Percentiles rank a stretch among this genome's conserved stretches.
These are phyloP conservation scores for Danaus melanippus DNA, from an alignment of 1,140 invertebrate species.

Conservation along the genomic window DNA sequence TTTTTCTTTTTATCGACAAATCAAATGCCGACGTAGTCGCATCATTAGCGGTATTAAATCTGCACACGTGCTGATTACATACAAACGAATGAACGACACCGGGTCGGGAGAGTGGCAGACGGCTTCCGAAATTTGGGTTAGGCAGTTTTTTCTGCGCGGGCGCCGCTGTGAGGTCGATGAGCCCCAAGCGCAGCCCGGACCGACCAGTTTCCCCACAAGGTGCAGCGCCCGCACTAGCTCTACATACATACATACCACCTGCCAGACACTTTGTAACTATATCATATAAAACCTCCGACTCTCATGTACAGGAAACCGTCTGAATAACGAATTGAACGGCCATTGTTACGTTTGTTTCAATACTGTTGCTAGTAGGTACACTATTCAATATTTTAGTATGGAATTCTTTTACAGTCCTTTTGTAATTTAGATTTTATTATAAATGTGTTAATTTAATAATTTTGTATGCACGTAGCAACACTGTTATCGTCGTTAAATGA, in stretches of 20 bases:
- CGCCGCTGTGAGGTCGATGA: slow-evolving; percentile 58
- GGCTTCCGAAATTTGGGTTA: slow-evolving; percentile 66
- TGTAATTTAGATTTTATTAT: no score
- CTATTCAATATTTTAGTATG: no score
- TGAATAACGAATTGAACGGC: slow-evolving; percentile 20
- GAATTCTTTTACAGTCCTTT: no score
- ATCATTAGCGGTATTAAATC: slow-evolving; percentile 26
- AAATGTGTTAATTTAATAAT: no score
- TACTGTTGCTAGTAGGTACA: no score
- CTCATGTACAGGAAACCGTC: slow-evolving; percentile 38
- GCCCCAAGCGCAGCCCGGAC: slow-evolving; percentile 33
- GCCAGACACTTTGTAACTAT: slow-evolving; percentile 61
- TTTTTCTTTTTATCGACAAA: slow-evolving; percentile 7
- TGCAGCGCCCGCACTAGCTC: slow-evolving; percentile 58
- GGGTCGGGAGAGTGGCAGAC: slow-evolving; percentile 46
- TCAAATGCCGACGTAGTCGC: slow-evolving; percentile 10
- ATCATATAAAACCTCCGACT: slow-evolving; percentile 31
- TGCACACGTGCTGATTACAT: slow-evolving; percentile 40
- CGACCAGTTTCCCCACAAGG: slow-evolving; percentile 63
- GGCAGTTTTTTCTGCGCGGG: slow-evolving; percentile 55
- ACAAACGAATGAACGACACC: slow-evolving; percentile 28
- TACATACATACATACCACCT: slow-evolving; percentile 67
- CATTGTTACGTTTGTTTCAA: slow-evolving; percentile 20
- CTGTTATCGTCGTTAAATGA: no score
- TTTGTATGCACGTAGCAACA: no score